Evolutionary conservation across 2,797 vertebrate species (phyloP), one percentile per base, ranked within the genome.

Genomic region (Anolis apletophallus): DNA sequence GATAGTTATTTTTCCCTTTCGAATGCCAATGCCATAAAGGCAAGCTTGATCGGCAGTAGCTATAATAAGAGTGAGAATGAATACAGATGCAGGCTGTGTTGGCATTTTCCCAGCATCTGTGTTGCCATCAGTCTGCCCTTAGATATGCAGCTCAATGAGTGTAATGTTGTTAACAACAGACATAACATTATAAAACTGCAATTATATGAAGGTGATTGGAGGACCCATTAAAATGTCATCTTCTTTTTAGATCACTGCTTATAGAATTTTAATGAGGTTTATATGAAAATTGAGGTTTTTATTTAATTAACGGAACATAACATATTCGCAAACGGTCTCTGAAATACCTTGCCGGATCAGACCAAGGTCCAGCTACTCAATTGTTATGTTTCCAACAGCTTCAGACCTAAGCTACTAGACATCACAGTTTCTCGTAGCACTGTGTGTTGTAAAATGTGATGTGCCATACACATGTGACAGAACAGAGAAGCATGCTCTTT

Each of bases 51-150:
- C 0, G 52, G 23, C 40, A 67, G 61, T 46, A 73, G 81, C 79
- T 64, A 74, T 84, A 85, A 90, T 68, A 91, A 83, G 90, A 86
- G 50, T 36, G 19, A 34, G 69, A 46, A 73, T 52, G 59, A 77
- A 23, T 34, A 29, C 10, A 85, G 61, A 36, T 69, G 74, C 54
- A 34, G 29, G 0, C 32, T 46, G 68, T 87, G 76, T 81, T 81
- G 72, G 85, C 19, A 0, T 80, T 74, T 80, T 69, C 73, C 59
- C 89, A 92, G 87, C 87, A 91, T 80, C 89, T 88, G n/a, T 73
- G 6, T 11, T 83, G 80, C 87, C 57, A 61, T 90, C 87, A 90
- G 88, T 95, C 90, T 89, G 92, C 85, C 78, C 88, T 91, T 89
- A 89, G 89, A 88, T 88, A 54, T 84, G 88, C 1, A 32, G 36